These are phyloP conservation scores for Sympetrum striolatum DNA, from an alignment of 2,888 invertebrate genomes.

Conservation along the genomic window DNA sequence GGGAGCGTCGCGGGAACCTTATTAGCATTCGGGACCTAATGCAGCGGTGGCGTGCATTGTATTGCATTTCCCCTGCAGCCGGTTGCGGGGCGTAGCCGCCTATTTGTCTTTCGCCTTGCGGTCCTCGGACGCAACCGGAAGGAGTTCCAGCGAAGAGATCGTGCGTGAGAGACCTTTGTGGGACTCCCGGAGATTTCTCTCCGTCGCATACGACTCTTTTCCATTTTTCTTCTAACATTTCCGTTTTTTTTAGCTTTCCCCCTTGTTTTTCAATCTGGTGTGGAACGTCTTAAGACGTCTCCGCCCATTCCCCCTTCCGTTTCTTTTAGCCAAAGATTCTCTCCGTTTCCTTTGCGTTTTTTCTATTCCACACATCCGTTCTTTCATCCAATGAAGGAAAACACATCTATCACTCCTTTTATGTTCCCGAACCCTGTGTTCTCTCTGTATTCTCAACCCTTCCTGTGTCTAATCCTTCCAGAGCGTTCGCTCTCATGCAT, in stretches of 20 bases:
- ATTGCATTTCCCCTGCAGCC: neutral
- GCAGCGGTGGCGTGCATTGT: neutral
- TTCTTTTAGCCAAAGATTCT: neutral
- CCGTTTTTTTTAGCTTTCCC: too few species aligned
- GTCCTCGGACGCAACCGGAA: neutral
- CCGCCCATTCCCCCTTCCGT: neutral
- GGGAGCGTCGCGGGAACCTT: slow-evolving; percentile 9
- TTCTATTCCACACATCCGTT: too few species aligned
- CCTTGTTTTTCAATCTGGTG: neutral
- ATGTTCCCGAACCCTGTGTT: too few species aligned
- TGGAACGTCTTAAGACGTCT: neutral
- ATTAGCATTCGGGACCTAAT: slow-evolving; percentile 33
- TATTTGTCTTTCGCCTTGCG: neutral
- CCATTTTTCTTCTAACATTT: neutral
- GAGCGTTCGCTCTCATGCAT: too few species aligned
- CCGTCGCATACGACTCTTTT: neutral
- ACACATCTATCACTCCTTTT: too few species aligned
- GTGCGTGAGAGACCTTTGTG: neutral
- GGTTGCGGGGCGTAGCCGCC: neutral
- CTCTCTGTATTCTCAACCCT: too few species aligned
- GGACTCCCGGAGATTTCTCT: neutral
- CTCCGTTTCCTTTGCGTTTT: neutral
- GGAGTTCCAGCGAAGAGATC: neutral
- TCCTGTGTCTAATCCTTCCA: too few species aligned
- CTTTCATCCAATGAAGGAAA: too few species aligned